Evolutionary conservation across 2,797 vertebrate genomes (phyloP), one percentile per base, ranked within the genome.

Genomic region (Gymnodraco acuticeps): DNA sequence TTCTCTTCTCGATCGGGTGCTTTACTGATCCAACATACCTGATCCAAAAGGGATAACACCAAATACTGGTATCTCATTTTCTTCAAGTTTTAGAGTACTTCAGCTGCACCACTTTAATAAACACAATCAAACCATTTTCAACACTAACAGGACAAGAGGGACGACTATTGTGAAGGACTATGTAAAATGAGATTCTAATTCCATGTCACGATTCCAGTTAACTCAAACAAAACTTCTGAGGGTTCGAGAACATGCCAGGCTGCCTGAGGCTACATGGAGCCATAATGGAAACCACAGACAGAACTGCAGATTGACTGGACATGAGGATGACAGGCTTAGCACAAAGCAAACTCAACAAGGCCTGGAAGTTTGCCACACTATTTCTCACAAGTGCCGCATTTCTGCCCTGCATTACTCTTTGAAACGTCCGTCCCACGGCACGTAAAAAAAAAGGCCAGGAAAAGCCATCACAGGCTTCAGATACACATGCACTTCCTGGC

Each of bases 281-380:
- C 81, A 70, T 89, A 92, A 89, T 89, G 84, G 85, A 92, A 90
- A 89, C 89, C 89, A 88, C 92, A 89, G 90, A 88, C 64, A 86
- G 80, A 84, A 70, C 76, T 90, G 77, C 82, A 77, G 89, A 90
- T 86, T 86, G 89, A 86, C 84, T 88, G 86, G 90, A 92, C 83
- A 87, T 81, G 72, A 85, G 82, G 77, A 89, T 89, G 83, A 90
- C 88, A 93, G 84, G 87, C 87, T 86, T 74, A 71, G 83, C 86
- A 88, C 83, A 88, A 82, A 90, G 82, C 73, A 84, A 90, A 84
- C 66, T 63, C 70, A 72, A 86, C 27, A 88, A 68, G 61, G 81
- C 73, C 81, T 87, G 73, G 89, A 88, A 77, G 81, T 70, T 89
- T 84, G 85, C 88, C 89, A 89, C 82, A 76, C 73, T 76, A 27